Conservation (phyloP, 2,888 invertebrate genomes). For the Parochlus steinenii region DNA sequence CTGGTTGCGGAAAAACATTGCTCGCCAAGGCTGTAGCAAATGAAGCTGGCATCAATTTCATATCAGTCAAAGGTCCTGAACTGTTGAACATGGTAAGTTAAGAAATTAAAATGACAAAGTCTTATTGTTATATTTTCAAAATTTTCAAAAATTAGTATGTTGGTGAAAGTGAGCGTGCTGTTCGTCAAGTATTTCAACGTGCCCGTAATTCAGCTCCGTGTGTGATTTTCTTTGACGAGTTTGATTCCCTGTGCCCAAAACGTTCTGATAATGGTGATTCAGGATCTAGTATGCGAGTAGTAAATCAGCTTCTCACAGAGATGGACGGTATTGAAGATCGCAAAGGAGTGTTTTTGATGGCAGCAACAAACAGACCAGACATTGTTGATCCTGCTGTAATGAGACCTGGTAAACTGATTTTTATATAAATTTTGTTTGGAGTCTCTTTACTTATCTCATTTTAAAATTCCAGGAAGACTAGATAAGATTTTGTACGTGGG, state of each 20-base stretch:
- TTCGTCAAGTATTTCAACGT: slow-evolving; percentile 87
- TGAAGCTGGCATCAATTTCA: slow-evolving; percentile 96
- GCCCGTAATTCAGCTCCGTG: slow-evolving; percentile 93
- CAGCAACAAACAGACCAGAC: slow-evolving; percentile 92
- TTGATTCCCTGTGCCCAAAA: slow-evolving; percentile 88
- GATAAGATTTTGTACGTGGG: slow-evolving; percentile 85
- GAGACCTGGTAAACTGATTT: too few relatives aligned
- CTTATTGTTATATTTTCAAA: slow-evolving; percentile 11
- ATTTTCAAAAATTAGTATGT: slow-evolving; percentile 51
- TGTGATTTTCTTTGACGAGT: slow-evolving; percentile 97
- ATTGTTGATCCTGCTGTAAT: slow-evolving; percentile 92
- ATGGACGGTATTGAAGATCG: slow-evolving; percentile 94
- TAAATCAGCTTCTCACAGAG: slow-evolving; percentile 93
- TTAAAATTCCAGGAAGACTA: slow-evolving; percentile 65
- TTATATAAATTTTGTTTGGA: too few relatives aligned
- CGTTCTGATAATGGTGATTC: slow-evolving; percentile 60
- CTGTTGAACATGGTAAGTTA: slow-evolving; percentile 78
- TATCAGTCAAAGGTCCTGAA: slow-evolving; percentile 97
- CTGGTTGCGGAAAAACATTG: slow-evolving; percentile 92
- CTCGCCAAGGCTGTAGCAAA: slow-evolving; percentile 97
- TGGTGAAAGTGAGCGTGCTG: slow-evolving; percentile 94
- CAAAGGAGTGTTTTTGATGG: slow-evolving; percentile 85
- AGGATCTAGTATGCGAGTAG: slow-evolving; percentile 67
- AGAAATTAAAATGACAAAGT: slow-evolving; percentile 1
- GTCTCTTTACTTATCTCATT: too few relatives aligned